A percentile compares a stretch with the other conserved stretches of the same genome.
phyloP scores from a whole-genome alignment of 2,113 vertebrate species.

The Naja naja region DNA sequence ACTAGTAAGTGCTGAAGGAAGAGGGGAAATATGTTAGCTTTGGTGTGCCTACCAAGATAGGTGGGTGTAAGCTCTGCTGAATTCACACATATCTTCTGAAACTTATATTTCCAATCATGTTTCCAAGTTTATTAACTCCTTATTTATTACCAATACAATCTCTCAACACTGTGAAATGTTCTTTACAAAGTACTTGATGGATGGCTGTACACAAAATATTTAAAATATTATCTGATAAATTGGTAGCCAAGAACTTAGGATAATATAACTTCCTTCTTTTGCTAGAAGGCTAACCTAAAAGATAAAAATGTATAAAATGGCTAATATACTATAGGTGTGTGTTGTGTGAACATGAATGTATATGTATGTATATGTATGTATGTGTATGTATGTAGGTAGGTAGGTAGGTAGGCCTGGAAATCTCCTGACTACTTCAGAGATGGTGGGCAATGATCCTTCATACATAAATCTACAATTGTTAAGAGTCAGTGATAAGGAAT shows the following conservation, averaged over 20 bases:
- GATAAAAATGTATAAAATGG: background rate
- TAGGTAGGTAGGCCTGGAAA: no score
- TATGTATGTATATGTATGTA: background rate
- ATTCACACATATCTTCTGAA: background rate
- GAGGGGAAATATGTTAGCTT: background rate
- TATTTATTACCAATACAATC: background rate
- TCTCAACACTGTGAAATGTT: background rate
- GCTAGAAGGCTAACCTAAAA: background rate
- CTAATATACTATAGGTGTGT: background rate
- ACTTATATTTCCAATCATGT: background rate
- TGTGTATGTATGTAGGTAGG: no score
- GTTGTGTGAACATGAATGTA: no score
- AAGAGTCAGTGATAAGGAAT: background rate
- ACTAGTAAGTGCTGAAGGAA: background rate
- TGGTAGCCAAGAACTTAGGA: background rate
- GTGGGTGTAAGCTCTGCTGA: no score
- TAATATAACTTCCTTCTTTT: background rate
- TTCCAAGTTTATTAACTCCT: background rate
- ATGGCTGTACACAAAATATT: background rate
- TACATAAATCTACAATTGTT: background rate
- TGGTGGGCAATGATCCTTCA: background rate
- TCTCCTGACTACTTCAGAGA: background rate
- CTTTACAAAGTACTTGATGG: background rate
- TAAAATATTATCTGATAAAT: background rate
- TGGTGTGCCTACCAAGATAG: background rate